Base-by-base conservation (phyloP, 1,140 invertebrate genomes). In the Drosophila auraria region DNA sequence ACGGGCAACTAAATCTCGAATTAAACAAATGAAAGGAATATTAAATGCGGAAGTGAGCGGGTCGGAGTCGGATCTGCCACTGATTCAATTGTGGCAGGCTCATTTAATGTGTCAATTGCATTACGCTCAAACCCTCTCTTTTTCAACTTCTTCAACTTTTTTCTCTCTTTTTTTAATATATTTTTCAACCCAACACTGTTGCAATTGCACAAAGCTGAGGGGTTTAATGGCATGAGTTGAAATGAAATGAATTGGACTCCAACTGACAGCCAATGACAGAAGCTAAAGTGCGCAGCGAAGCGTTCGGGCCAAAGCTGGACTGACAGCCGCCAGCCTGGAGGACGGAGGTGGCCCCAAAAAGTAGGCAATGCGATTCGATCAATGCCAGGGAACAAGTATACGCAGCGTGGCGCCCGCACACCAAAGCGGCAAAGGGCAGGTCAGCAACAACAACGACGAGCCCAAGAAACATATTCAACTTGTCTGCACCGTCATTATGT, bases 341-440 rank as follows among this genome's bases (percentile, higher is more conserved):
- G 45, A 2, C 7, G 56, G 50, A 30, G 27, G 14, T 7, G 38
- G 50, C 80, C 56, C 82, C 57, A 23, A 78, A 87, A 83, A 70
- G 83, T 80, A 87, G 83, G 83, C 80, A 87, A 87, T 78, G 64
- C 44, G 66, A 66, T 77, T 71, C 62, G 60, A 80, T 78, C 64
- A 73, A 66, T 83, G 36, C 42, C 70, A 74, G 50, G 62, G 42
- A 73, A 61, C 56, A 62, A 64, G 78, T 66, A 78, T 78, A 69
- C 82, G 82, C 56, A 61, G 33, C 44, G 78, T 82, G 49, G 49
- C 38, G 20, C 54, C 54, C 70, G 45, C 66, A 73, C 70, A 59
- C 14, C 45, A 73, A 73, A 59, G 61, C 68, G 12, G 36, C 50
- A 63, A 75, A 50, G 42, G 72, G 72, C 69, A 75, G 72, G 72